Percentiles rank a stretch among this genome's conserved stretches.
phyloP scores from a whole-genome alignment of 2,888 invertebrate species.

The Leptinotarsa juncta region DNA sequence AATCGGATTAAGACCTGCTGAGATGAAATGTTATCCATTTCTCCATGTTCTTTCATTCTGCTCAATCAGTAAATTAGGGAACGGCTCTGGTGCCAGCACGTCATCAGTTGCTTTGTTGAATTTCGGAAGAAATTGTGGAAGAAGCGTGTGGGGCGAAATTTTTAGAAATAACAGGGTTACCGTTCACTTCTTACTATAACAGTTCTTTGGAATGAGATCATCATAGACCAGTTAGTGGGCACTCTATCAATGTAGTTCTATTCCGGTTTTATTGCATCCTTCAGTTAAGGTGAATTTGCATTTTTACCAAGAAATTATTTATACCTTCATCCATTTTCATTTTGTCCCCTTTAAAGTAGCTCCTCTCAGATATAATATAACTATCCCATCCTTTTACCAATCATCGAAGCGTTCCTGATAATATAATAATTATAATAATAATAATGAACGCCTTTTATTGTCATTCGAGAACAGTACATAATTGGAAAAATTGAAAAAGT shows the following conservation, averaged over 20 bases:
- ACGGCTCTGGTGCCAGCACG: conserved; percentile 30
- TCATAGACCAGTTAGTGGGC: not conserved
- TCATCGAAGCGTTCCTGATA: too few species aligned
- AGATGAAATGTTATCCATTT: conserved; percentile 40
- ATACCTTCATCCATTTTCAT: too few species aligned
- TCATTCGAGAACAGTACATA: too few species aligned
- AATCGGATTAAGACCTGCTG: conserved; percentile 38
- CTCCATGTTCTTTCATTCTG: conserved; percentile 29
- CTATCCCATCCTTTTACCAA: too few species aligned
- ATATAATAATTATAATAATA: too few species aligned
- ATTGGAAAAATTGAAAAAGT: too few species aligned
- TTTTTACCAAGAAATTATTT: too few species aligned
- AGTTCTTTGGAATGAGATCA: not conserved
- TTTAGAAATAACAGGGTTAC: not conserved
- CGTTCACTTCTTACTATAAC: not conserved
- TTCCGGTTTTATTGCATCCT: too few species aligned
- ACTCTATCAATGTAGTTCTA: not conserved
- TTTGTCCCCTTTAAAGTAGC: too few species aligned
- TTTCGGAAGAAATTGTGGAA: conserved; percentile 13
- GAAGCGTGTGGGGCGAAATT: not conserved
- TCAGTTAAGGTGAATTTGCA: too few species aligned
- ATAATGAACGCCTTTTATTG: too few species aligned
- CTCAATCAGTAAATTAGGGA: conserved; percentile 36
- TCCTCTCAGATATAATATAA: too few species aligned
- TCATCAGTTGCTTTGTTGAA: conserved; percentile 35